phyloP scores from a whole-genome alignment of 2,797 vertebrate species.

The Echeneis naucrates region DNA sequence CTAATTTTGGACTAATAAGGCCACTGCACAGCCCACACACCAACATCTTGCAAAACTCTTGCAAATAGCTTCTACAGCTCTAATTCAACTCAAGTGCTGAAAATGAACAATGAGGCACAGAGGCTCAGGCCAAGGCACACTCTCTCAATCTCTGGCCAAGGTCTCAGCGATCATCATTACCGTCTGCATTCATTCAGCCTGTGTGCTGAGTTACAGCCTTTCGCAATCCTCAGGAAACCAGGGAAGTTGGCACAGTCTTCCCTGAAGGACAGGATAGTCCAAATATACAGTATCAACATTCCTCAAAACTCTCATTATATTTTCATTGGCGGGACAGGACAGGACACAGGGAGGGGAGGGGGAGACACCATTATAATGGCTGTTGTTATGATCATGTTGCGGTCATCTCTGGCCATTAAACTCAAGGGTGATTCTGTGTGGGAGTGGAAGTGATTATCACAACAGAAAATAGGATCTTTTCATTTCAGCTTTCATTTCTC shows the following conservation, averaged over 20 bases:
- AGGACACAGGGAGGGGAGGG: conserved; percentile 37
- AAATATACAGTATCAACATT: conserved; percentile 73
- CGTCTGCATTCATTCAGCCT: conserved; percentile 71
- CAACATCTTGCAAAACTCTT: conserved; percentile 52
- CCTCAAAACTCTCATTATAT: conserved; percentile 63
- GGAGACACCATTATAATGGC: conserved; percentile 22
- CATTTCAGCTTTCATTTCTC: conserved; percentile 61
- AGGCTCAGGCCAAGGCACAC: conserved; percentile 69
- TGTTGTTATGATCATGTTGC: conserved; percentile 25
- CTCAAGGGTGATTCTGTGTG: conserved; percentile 22
- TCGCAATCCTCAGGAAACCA: conserved; percentile 77
- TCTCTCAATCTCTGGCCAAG: conserved; percentile 69
- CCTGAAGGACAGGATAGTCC: conserved; percentile 69
- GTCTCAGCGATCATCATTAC: conserved; percentile 78
- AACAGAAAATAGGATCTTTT: conserved; percentile 42
- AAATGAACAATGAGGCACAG: conserved; percentile 62
- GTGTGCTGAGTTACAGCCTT: conserved; percentile 76
- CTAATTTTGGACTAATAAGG: conserved; percentile 49
- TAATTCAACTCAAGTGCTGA: conserved; percentile 33
- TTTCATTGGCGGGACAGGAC: conserved; percentile 61
- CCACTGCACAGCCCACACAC: conserved; percentile 36
- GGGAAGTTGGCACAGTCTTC: conserved; percentile 71
- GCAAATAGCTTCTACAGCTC: conserved; percentile 30
- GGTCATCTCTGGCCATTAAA: conserved; percentile 45
- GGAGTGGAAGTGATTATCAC: conserved; percentile 51